These are phyloP conservation scores for Patella depressa DNA, from an alignment of 2,888 invertebrate genomes.

Conservation along the genomic window DNA sequence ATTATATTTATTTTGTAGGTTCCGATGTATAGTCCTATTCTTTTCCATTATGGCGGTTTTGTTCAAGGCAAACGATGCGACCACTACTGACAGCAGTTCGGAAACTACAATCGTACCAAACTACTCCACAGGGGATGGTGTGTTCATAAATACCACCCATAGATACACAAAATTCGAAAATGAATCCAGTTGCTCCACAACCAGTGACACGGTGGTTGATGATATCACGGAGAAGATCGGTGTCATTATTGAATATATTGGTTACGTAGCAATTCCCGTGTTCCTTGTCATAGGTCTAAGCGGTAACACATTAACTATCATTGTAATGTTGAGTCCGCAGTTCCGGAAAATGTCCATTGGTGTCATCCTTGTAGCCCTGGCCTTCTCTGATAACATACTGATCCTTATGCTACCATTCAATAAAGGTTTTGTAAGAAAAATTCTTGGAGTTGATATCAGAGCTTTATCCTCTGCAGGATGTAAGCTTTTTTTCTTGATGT, in stretches of 20 bases:
- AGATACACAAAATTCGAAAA: no score
- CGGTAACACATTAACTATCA: slow-evolving; percentile 46
- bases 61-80: no score
- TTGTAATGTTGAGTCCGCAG: slow-evolving; percentile 39
- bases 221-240: no score
- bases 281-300: slow-evolving; percentile 42
- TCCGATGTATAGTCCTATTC: no score
- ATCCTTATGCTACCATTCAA: slow-evolving; percentile 49
- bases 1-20: no score
- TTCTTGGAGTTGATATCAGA: slow-evolving; percentile 45
- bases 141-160: no score
- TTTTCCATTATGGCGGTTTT: no score
- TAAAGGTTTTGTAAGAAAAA: slow-evolving; percentile 39
- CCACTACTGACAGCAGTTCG: no score
- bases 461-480: slow-evolving; percentile 44
- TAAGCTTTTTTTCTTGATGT: slow-evolving; percentile 48
- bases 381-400: slow-evolving; percentile 46
- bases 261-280: slow-evolving; percentile 34
- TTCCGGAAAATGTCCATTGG: slow-evolving; percentile 41
- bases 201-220: no score
- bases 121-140: no score
- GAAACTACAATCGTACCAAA: no score
- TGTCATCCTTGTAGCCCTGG: slow-evolving; percentile 42
- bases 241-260: not conserved
- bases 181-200: no score